Evolutionary conservation across 2,797 vertebrate genomes (phyloP), one percentile per base, ranked within the genome.

Genomic region (Poecilia gillii): DNA sequence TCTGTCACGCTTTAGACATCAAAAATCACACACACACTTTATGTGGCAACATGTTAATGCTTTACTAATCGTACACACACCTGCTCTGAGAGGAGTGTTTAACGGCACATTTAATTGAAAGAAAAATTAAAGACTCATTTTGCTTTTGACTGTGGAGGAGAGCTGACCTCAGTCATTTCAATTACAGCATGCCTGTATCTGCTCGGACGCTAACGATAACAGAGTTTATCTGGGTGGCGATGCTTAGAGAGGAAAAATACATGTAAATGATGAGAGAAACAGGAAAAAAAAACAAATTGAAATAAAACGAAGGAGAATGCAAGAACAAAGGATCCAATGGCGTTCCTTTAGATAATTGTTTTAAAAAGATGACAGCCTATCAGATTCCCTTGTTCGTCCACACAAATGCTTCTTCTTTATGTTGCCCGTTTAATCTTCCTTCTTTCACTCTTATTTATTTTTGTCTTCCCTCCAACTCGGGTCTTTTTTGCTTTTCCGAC

Each of bases 41-140:
- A 45, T 55, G 33, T 59, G 53, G n/a, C 33, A 4, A 51, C 51
- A n/a, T 5, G 13, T 46, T 12, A 0, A 75, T 68, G 36, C 73
- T 31, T 73, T 20, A 3, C 23, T 3, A 62, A 66, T 41, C 41
- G 47, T 72, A 23, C 5, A 66, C 36, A 8, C 78, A 16, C 75
- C n/a, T 72, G 74, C 78, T 90, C 90, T 79, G 39, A 28, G 81
- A 84, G 89, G 75, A 90, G 74, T 75, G 20, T 90, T 93, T 92
- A 90, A 94, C 91, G 90, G 62, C 74, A 41, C 45, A 83, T 25
- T 91, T 94, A 94, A 94, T 93, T 94, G 89, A 93, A 94, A 93
- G 87, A 68, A 83, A 84, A 91, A 93, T 94, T 92, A 94, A 94
- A 92, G 86, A 78, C 85, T 87, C 82, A 75, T 91, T 90, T 88